These are phyloP conservation scores for Xylocampa areola DNA, from an alignment of 2,888 invertebrate species.

Conservation along the genomic window DNA sequence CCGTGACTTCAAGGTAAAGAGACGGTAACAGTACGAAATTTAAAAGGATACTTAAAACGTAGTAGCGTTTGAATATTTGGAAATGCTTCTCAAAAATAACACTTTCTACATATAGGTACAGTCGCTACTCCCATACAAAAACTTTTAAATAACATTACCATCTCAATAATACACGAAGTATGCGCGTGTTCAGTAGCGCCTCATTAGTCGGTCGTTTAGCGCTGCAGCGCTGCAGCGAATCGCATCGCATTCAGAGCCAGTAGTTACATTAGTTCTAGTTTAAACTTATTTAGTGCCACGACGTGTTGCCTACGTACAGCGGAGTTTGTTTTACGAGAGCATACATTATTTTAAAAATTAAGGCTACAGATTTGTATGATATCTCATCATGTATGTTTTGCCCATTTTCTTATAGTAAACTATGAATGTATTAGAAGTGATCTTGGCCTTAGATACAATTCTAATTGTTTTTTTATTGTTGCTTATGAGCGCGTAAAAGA, in stretches of 20 bases:
- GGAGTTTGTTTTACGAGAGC: slow-evolving; percentile 23
- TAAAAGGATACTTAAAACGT: no score
- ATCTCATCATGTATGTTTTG: background rate
- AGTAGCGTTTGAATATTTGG: no score
- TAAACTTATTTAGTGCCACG: slow-evolving; percentile 35
- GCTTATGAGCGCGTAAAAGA: slow-evolving; percentile 26
- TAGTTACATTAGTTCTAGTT: slow-evolving; percentile 58
- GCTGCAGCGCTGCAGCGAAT: slow-evolving; percentile 18
- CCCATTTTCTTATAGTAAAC: no score
- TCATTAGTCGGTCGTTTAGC: background rate
- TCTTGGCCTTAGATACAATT: background rate
- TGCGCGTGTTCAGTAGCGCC: background rate
- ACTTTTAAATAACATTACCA: background rate
- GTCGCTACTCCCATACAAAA: no score
- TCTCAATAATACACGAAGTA: background rate
- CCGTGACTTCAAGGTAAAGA: no score
- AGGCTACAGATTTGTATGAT: background rate
- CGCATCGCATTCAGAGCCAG: slow-evolving; percentile 44
- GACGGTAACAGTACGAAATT: no score
- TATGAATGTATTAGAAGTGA: no score
- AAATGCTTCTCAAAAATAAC: no score
- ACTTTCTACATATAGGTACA: no score
- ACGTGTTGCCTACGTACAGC: slow-evolving; percentile 5
- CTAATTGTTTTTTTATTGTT: background rate
- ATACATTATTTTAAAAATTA: background rate